Conservation (phyloP, 2,113 vertebrate genomes). For the Alexandromys fortis region DNA sequence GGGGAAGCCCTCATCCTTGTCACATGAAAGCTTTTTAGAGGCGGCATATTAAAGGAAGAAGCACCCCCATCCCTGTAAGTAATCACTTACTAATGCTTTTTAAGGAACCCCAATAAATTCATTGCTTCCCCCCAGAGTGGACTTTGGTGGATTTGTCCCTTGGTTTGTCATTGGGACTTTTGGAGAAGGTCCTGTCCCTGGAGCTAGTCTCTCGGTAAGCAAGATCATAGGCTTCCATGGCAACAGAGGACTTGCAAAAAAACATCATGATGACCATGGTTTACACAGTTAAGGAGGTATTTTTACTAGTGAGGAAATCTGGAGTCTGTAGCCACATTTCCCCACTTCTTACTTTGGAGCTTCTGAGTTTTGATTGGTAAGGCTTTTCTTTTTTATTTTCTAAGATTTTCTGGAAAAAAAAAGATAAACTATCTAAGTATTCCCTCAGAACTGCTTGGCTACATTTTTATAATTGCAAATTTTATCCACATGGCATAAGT, state of each 20-base stretch:
- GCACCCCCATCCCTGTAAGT: no score
- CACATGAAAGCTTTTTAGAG: background rate
- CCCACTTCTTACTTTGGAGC: background rate
- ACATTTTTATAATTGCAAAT: background rate
- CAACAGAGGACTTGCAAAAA: constrained; percentile 1
- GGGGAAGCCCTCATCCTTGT: background rate
- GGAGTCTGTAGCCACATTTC: background rate
- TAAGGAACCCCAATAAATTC: background rate
- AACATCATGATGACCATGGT: background rate
- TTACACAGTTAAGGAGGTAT: background rate
- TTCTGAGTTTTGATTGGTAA: background rate
- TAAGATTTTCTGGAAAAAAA: background rate
- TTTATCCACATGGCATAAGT: background rate
- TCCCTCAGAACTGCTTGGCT: background rate
- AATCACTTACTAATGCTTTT: background rate
- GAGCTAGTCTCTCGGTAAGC: background rate
- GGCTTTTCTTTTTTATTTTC: background rate
- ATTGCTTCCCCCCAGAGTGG: background rate
- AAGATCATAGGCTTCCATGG: background rate
- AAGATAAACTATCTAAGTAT: background rate
- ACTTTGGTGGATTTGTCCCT: background rate
- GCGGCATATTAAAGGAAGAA: background rate
- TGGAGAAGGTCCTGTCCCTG: background rate
- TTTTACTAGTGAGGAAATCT: background rate
- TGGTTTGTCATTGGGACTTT: background rate